phyloP scores from a whole-genome alignment of 1,140 invertebrate genomes.

The Pseudomyrmex pallidus region DNA sequence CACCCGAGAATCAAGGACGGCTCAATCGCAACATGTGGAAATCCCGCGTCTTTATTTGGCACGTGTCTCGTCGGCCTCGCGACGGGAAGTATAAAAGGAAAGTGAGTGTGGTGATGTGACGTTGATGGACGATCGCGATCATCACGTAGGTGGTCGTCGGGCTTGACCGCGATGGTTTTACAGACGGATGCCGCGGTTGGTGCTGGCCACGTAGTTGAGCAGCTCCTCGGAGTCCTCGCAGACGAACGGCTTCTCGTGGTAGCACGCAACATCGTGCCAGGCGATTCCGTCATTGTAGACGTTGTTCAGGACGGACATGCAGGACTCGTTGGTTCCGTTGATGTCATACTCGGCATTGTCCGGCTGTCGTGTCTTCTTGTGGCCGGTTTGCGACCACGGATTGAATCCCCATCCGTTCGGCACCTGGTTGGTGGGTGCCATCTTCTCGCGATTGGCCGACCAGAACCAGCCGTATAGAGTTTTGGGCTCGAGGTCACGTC shows the following conservation, averaged over 20 bases:
- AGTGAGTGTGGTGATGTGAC: slow-evolving; percentile 61
- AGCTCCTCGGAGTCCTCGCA: slow-evolving; percentile 95
- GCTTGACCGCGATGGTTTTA: slow-evolving; percentile 81
- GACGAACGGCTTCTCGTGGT: slow-evolving; percentile 95
- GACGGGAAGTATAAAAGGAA: slow-evolving; percentile 24
- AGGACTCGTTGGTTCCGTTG: slow-evolving; percentile 94
- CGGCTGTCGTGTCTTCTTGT: slow-evolving; percentile 94
- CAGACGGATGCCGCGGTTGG: slow-evolving; percentile 91
- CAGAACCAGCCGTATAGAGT: slow-evolving; percentile 96
- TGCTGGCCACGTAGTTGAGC: slow-evolving; percentile 92
- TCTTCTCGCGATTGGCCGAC: slow-evolving; percentile 95
- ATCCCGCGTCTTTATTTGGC: slow-evolving; percentile 24
- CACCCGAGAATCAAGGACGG: neutral
- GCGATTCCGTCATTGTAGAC: slow-evolving; percentile 96
- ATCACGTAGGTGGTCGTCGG: slow-evolving; percentile 33
- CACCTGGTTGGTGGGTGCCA: slow-evolving; percentile 91
- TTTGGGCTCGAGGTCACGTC: slow-evolving; percentile 94
- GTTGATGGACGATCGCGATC: slow-evolving; percentile 56
- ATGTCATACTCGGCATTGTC: slow-evolving; percentile 97
- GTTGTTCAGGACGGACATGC: slow-evolving; percentile 94
- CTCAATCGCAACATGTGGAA: slow-evolving; percentile 30
- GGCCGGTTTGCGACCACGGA: slow-evolving; percentile 94
- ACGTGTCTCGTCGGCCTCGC: slow-evolving; percentile 56
- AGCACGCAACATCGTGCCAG: slow-evolving; percentile 97
- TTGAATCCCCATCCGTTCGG: slow-evolving; percentile 91